Evolutionary conservation across 2,888 invertebrate genomes (phyloP).

Genomic region (Pheosia gnoma): DNA sequence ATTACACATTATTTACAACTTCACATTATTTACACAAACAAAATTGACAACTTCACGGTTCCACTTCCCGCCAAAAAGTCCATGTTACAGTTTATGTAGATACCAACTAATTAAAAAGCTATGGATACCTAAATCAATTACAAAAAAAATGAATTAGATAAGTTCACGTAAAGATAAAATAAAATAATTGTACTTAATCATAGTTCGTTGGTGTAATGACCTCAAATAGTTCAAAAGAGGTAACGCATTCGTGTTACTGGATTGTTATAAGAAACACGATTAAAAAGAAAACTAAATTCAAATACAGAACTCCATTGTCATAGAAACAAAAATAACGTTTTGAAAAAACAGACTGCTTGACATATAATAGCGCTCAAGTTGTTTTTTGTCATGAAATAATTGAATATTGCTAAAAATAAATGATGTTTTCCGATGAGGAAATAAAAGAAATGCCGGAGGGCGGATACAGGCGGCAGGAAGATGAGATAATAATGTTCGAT

Average conservation of each 20-base stretch:
- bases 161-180: no score
- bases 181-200: no score
- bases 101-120: no score
- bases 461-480: constrained; percentile 70
- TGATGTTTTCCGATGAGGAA: constrained; percentile 81
- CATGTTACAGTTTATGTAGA: no score
- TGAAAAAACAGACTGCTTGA: constrained; percentile 63
- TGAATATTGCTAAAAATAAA: constrained; percentile 77
- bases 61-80: no score
- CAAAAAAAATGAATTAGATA: no score
- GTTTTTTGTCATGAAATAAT: constrained; percentile 77
- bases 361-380: constrained; percentile 44
- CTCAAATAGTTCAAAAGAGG: constrained; percentile 56
- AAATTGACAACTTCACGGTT: no score
- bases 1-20: no score
- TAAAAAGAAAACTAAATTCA: constrained; percentile 44
- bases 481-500: constrained; percentile 77
- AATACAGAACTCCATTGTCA: constrained; percentile 60
- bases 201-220: constrained; percentile 22
- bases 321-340: constrained; percentile 65
- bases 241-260: constrained; percentile 25
- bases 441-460: constrained; percentile 74
- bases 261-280: constrained; percentile 21
- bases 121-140: no score
- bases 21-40: no score